Percentiles rank a stretch among this genome's conserved stretches.
Conservation (phyloP, 2,113 vertebrate genomes). For the Pipa parva region DNA sequence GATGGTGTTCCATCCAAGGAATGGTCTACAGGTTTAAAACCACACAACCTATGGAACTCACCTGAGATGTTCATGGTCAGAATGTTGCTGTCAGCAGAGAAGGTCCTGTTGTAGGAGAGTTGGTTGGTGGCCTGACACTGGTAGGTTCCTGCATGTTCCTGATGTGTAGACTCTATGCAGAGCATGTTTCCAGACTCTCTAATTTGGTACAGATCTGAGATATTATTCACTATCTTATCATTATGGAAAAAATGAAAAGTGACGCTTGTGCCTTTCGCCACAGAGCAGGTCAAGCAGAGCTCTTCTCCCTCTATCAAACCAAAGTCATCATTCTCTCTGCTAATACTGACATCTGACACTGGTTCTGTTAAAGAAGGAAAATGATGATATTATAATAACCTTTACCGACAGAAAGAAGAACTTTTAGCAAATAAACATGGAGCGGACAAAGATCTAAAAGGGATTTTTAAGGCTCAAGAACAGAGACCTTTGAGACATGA, state of each 20-base stretch:
- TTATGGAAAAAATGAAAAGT: background rate
- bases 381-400: no score
- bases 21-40: no score
- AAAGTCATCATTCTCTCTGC: background rate
- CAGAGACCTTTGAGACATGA: no score
- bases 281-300: background rate
- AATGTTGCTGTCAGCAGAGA: background rate
- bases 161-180: background rate
- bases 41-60: background rate
- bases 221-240: background rate
- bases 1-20: no score
- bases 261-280: background rate
- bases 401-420: no score
- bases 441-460: no score
- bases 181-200: background rate
- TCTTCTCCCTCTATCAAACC: background rate
- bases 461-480: no score
- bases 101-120: background rate
- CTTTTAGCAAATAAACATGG: no score
- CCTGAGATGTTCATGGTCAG: background rate
- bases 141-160: background rate
- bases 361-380: background rate
- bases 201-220: background rate
- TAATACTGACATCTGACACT: background rate
- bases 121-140: constrained; percentile 15